Conservation (phyloP, 2,888 invertebrate species). For the Watsonalla cultraria region DNA sequence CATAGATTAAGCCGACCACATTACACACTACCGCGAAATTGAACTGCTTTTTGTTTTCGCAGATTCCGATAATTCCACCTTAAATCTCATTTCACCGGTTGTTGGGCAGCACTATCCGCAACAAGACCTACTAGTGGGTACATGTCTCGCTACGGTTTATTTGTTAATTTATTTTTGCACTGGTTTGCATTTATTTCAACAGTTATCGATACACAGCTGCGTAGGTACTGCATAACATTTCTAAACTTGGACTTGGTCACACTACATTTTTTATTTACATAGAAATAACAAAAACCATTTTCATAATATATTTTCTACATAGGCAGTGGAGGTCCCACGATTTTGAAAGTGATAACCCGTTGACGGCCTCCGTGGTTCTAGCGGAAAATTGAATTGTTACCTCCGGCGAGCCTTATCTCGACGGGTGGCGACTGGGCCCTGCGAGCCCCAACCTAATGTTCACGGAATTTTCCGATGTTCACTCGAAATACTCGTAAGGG, state of each 20-base stretch:
- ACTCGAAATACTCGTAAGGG: constrained; percentile 33
- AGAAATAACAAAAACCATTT: too few species aligned
- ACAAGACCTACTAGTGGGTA: too few species aligned
- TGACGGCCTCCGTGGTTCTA: constrained; percentile 20
- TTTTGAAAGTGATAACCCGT: constrained; percentile 19
- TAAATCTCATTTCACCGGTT: constrained; percentile 47
- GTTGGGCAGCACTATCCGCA: constrained; percentile 13
- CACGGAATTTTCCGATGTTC: constrained; percentile 34
- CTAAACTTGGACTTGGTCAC: too few species aligned
- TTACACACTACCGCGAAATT: constrained; percentile 38
- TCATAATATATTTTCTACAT: neutral
- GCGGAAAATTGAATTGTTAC: constrained; percentile 63
- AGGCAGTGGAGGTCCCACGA: constrained; percentile 4
- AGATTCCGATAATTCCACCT: constrained; percentile 33
- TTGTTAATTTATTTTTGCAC: neutral
- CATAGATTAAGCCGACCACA: constrained; percentile 37
- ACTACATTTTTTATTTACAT: too few species aligned
- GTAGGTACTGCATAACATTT: too few species aligned
- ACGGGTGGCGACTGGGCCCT: constrained; percentile 22
- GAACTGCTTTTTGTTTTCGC: constrained; percentile 37
- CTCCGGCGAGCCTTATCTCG: constrained; percentile 39
- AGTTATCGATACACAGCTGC: too few species aligned
- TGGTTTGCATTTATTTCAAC: too few species aligned
- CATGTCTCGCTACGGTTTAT: neutral
- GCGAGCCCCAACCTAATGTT: constrained; percentile 20